A percentile compares a stretch with the other conserved stretches of the same genome.
Evolutionary conservation across 2,797 vertebrate genomes (phyloP).

Genomic region (Alcedo atthis): DNA sequence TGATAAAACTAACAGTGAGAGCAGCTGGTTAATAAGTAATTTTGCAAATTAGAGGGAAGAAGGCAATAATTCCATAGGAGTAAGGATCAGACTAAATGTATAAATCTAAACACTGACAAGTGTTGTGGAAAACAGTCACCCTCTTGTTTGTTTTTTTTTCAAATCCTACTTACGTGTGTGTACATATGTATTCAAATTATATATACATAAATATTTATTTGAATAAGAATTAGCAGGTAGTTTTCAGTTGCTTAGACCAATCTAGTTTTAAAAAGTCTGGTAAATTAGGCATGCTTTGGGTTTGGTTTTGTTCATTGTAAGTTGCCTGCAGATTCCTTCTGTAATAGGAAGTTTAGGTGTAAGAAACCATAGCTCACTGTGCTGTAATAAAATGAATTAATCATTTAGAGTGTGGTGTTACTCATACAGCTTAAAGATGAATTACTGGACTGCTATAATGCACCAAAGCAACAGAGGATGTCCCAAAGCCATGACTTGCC

Average conservation of each 20-base stretch:
- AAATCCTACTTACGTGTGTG: not conserved
- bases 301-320: not conserved
- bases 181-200: not conserved
- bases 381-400: not conserved
- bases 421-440: not conserved
- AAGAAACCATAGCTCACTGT: accelerated
- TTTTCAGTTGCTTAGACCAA: not conserved
- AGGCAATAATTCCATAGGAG: constrained; percentile 9
- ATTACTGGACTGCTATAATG: not conserved
- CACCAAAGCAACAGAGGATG: not conserved
- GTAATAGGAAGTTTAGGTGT: not conserved
- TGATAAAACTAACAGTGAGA: constrained; percentile 47
- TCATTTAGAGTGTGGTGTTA: not conserved
- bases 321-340: not conserved
- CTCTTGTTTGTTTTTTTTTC: not conserved
- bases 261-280: not conserved
- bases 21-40: constrained; percentile 69
- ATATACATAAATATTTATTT: not conserved
- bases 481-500: not conserved
- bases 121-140: not conserved
- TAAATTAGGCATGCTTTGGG: not conserved
- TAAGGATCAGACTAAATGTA: not conserved
- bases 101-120: not conserved
- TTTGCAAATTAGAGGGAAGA: constrained; percentile 49
- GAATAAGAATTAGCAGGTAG: not conserved